Conservation (phyloP, 2,113 vertebrate genomes). For the Lamprotornis superbus region DNA sequence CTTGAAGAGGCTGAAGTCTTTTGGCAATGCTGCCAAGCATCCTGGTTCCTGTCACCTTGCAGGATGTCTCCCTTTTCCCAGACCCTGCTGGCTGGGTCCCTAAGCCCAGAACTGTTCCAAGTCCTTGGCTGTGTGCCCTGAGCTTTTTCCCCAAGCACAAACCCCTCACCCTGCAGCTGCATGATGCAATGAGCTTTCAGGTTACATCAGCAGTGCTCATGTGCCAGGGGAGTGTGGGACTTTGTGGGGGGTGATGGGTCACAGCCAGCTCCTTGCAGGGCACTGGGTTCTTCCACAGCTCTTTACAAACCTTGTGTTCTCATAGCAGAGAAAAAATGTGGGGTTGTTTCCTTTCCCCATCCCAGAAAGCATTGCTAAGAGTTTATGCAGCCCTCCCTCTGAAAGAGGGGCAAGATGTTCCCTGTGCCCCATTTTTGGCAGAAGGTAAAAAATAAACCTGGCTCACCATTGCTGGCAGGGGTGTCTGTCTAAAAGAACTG, state of each 20-base stretch:
- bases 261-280: not conserved
- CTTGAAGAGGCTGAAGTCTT: not conserved
- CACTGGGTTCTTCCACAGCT: not conserved
- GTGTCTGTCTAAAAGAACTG: not conserved
- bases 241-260: not conserved
- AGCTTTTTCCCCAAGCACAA: not conserved
- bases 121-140: not conserved
- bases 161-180: not conserved
- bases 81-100: not conserved
- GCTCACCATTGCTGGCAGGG: not conserved
- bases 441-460: not conserved
- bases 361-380: not conserved
- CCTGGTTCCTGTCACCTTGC: not conserved
- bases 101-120: not conserved
- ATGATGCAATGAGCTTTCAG: constrained; percentile 8
- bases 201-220: not conserved
- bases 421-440: not conserved
- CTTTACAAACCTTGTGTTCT: not conserved
- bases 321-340: not conserved
- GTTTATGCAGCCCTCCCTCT: not conserved
- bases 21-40: not conserved
- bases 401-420: not conserved
- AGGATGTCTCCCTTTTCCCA: not conserved
- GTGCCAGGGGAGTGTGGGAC: not conserved
- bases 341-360: not conserved